These are phyloP conservation scores for Aphrocallistes beatrix DNA, from an alignment of 37 sponge, comb jelly and placozoan genomes.

Conservation along the genomic window DNA sequence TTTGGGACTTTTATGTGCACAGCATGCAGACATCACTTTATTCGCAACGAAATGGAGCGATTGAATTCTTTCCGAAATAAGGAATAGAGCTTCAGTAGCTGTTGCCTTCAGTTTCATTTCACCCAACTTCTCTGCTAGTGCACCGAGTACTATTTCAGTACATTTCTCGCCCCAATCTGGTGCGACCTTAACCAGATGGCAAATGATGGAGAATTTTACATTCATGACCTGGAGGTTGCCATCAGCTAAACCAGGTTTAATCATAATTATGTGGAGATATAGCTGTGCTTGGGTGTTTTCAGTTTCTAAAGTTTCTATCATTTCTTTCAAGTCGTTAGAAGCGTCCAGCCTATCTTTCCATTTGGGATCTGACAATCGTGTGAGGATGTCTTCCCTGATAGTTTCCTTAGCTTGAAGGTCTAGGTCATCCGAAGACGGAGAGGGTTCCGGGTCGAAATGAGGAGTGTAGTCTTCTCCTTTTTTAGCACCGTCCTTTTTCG, in stretches of 20 bases:
- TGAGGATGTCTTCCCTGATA: slow-evolving; percentile 36
- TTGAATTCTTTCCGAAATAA: not conserved
- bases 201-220: slow-evolving; percentile 47
- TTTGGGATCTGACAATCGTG: slow-evolving; percentile 35
- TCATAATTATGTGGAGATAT: slow-evolving; percentile 50
- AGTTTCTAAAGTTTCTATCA: slow-evolving; percentile 21
- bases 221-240: slow-evolving; percentile 79
- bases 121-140: slow-evolving; percentile 70
- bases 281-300: slow-evolving; percentile 58
- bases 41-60: not conserved
- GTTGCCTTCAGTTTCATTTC: slow-evolving; percentile 56
- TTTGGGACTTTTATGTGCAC: slow-evolving; percentile 84
- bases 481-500: slow-evolving; percentile 18
- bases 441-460: not conserved
- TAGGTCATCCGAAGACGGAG: slow-evolving; percentile 49
- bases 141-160: slow-evolving; percentile 38
- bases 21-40: slow-evolving; percentile 48
- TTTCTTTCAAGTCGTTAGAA: slow-evolving; percentile 47
- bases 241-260: slow-evolving; percentile 92
- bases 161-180: slow-evolving; percentile 58
- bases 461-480: not conserved
- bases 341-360: slow-evolving; percentile 73
- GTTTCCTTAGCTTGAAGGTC: slow-evolving; percentile 49
- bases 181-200: slow-evolving; percentile 37
- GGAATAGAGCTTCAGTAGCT: not conserved